Percentiles rank a stretch among this genome's conserved stretches.
phyloP scores from a whole-genome alignment of 2,113 vertebrate genomes.

The Mesitornis unicolor region DNA sequence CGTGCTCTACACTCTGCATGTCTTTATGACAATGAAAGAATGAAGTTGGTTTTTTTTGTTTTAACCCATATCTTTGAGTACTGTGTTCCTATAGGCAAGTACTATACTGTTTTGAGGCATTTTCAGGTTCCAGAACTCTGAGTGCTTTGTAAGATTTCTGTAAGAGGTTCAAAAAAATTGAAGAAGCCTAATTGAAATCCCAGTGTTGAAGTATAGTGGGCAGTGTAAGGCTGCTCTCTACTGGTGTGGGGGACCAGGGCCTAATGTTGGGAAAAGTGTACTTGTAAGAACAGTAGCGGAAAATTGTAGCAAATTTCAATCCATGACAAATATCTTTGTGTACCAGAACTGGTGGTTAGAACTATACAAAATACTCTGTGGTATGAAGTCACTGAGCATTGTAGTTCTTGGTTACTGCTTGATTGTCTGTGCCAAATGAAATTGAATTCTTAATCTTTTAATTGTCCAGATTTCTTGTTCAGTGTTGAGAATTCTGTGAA shows the following conservation, averaged over 20 bases:
- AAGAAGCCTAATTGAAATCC: background rate
- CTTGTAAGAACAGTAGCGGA: background rate
- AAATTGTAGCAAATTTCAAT: background rate
- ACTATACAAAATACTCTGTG: background rate
- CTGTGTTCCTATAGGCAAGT: background rate
- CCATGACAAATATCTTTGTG: background rate
- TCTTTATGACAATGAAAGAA: background rate
- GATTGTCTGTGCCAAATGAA: background rate
- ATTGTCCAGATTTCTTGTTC: background rate
- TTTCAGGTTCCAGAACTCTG: background rate
- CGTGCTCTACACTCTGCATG: rapidly evolving
- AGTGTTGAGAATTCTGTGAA: background rate
- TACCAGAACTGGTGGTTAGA: background rate
- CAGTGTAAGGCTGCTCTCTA: background rate
- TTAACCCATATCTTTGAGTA: background rate
- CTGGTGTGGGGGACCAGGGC: background rate
- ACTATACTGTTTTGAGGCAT: background rate
- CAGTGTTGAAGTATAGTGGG: background rate
- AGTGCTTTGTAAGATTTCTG: background rate
- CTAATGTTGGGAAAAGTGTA: background rate
- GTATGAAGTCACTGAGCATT: background rate
- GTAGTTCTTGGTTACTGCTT: background rate
- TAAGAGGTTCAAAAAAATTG: background rate
- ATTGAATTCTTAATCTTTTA: background rate
- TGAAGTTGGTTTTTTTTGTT: background rate